A percentile compares a stretch with the other conserved stretches of the same genome.
Conservation (phyloP, 2,113 vertebrate species). For the Marcusenius ussheri region DNA sequence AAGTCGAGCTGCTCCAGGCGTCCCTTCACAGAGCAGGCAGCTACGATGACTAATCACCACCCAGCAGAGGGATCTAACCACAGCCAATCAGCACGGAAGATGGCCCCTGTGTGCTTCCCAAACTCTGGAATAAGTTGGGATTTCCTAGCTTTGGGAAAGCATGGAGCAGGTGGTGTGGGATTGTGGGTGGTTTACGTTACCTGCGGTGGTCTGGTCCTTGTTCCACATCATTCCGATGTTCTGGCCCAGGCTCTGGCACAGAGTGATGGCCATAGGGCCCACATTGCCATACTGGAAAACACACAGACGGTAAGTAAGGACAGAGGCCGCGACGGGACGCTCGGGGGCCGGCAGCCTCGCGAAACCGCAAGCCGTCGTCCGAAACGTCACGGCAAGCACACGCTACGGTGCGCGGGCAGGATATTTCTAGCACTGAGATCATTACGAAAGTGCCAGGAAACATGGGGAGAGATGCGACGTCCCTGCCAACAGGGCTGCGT, state of each 20-base stretch:
- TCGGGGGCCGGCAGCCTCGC: not conserved
- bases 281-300: slow-evolving; percentile 76
- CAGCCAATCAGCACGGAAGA: slow-evolving; percentile 2
- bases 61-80: not conserved
- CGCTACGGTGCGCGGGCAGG: not conserved
- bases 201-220: slow-evolving; percentile 73
- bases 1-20: not conserved
- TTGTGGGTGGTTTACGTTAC: slow-evolving; percentile 43
- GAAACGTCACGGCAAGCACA: not conserved
- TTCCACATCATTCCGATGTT: slow-evolving; percentile 97
- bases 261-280: slow-evolving; percentile 82
- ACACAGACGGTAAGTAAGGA: not conserved
- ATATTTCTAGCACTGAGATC: not conserved
- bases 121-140: not conserved
- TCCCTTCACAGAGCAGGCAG: slow-evolving; percentile 4
- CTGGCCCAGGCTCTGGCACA: slow-evolving; percentile 90
- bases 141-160: not conserved
- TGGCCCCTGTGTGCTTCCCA: not conserved
- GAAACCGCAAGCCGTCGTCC: not conserved
- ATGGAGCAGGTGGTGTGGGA: no score
- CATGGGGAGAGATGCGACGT: not conserved
- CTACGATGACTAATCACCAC: slow-evolving; percentile 3
- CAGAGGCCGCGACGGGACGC: not conserved
- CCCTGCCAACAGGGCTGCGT: not conserved
- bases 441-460: not conserved